A percentile compares a stretch with the other conserved stretches of the same genome.
These are phyloP conservation scores for Echinometra lucunter DNA, from an alignment of 53 echinoderm and acorn worm genomes.

Conservation along the genomic window DNA sequence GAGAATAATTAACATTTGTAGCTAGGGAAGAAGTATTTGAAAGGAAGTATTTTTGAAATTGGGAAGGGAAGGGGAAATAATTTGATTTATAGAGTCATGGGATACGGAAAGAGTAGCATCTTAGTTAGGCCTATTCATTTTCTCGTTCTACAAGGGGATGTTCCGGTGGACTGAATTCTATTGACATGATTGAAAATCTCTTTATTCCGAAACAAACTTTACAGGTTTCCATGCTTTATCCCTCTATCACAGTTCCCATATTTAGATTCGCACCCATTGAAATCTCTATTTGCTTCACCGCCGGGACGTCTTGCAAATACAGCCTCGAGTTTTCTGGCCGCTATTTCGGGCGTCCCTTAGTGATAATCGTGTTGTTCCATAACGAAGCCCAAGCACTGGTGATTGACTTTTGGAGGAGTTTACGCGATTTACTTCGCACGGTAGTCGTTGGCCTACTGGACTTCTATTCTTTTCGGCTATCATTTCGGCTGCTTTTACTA, in stretches of 20 bases:
- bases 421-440: neutral
- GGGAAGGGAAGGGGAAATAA: too few species aligned
- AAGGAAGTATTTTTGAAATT: too few species aligned
- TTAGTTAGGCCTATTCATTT: too few species aligned
- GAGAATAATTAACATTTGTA: too few species aligned
- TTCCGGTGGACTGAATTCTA: constrained; percentile 13
- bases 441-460: neutral
- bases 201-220: neutral
- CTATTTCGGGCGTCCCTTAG: constrained; percentile 36
- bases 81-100: too few species aligned
- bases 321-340: neutral
- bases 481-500: neutral
- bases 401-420: constrained; percentile 18
- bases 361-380: constrained; percentile 14
- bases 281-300: constrained; percentile 10
- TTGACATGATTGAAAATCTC: constrained; percentile 4
- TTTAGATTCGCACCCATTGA: constrained; percentile 17
- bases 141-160: too few species aligned
- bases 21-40: too few species aligned
- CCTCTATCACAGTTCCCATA: neutral
- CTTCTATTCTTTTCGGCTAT: neutral
- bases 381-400: neutral
- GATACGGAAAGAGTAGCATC: too few species aligned
- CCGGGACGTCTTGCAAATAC: constrained; percentile 6
- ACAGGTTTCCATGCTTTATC: neutral